Percentiles rank a stretch among this genome's conserved stretches.
Evolutionary conservation across 2,113 vertebrate genomes (phyloP).

Genomic region (Microcebus tavaratra): DNA sequence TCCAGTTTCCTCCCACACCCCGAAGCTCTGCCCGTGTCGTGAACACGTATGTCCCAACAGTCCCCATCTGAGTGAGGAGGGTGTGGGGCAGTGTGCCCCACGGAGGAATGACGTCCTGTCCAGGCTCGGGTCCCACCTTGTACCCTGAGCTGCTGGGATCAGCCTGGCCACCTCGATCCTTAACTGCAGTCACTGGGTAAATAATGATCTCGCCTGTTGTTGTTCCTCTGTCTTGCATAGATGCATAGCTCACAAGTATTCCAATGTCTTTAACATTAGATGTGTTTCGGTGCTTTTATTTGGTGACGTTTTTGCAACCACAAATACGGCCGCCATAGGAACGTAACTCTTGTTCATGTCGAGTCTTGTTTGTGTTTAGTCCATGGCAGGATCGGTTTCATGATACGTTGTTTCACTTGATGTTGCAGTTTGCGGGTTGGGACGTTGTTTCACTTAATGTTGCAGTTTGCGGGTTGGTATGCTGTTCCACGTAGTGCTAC

Average conservation of each 20-base stretch:
- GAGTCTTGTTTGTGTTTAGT: neutral
- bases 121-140: neutral
- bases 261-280: neutral
- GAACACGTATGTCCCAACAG: neutral
- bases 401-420: neutral
- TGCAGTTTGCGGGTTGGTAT: too few species aligned
- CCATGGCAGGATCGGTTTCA: neutral
- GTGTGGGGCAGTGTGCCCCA: neutral
- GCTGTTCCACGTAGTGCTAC: too few species aligned
- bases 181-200: neutral
- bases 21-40: neutral
- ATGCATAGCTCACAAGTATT: neutral
- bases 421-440: too few species aligned
- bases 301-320: neutral
- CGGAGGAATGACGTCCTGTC: neutral
- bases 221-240: neutral
- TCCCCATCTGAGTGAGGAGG: neutral
- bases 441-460: too few species aligned
- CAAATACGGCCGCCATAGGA: neutral
- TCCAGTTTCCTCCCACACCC: neutral
- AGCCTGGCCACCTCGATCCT: neutral
- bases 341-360: neutral
- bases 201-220: neutral
- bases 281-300: neutral
- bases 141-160: neutral